Conservation (phyloP, 2,797 vertebrate species). For the Iguana delicatissima region DNA sequence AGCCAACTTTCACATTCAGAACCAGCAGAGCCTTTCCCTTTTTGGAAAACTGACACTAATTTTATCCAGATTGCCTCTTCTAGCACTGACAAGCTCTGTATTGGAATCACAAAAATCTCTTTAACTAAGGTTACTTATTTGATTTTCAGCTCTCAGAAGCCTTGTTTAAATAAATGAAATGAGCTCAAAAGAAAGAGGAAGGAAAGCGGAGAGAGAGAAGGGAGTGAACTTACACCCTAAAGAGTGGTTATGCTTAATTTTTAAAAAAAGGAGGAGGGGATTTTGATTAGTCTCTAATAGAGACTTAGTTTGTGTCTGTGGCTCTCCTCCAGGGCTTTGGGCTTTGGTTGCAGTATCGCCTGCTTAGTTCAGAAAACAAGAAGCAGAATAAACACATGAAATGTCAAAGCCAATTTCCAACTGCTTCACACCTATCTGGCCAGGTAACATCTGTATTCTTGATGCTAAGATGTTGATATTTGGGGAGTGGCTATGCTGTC, state of each 20-base stretch:
- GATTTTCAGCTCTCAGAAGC: slow-evolving; percentile 45
- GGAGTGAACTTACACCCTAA: not conserved
- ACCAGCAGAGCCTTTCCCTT: slow-evolving; percentile 47
- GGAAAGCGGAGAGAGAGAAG: slow-evolving; percentile 19
- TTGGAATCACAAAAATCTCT: slow-evolving; percentile 49
- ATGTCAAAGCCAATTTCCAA: not conserved
- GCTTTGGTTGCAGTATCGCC: slow-evolving; percentile 1
- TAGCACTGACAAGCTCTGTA: slow-evolving; percentile 46
- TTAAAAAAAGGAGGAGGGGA: not conserved
- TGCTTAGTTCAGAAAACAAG: not conserved
- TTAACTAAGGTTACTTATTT: slow-evolving; percentile 59
- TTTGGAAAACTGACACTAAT: slow-evolving; percentile 57
- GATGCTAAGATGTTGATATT: not conserved
- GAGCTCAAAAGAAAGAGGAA: slow-evolving; percentile 21
- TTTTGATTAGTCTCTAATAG: slow-evolving; percentile 2
- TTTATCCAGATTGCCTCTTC: slow-evolving; percentile 70
- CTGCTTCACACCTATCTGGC: not conserved
- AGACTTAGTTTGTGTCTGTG: not conserved
- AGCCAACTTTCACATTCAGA: slow-evolving; percentile 46
- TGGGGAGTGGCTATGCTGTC: not conserved
- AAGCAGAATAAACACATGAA: not conserved
- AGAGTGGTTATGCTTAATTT: not conserved
- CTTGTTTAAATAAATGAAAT: slow-evolving; percentile 39
- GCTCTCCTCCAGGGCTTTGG: not conserved
- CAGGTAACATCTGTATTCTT: not conserved